Percentiles rank a stretch among this genome's conserved stretches.
These are phyloP conservation scores for Channa argus DNA, from an alignment of 2,113 vertebrate species.

Conservation along the genomic window DNA sequence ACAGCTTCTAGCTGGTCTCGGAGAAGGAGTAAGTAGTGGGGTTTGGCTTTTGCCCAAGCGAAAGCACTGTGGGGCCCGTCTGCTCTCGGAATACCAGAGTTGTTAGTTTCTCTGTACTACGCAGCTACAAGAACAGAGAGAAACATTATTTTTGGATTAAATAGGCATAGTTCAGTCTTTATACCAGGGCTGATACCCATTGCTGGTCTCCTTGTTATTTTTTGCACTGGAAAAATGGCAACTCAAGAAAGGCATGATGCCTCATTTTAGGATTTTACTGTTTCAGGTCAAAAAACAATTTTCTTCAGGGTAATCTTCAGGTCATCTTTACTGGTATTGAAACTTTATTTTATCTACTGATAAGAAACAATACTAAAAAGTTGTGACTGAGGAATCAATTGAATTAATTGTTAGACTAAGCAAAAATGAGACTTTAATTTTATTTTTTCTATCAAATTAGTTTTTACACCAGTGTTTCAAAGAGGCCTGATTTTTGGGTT, in stretches of 20 bases:
- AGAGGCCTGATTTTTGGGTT: no score
- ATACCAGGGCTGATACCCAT: slow-evolving; percentile 11
- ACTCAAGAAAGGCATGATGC: not conserved
- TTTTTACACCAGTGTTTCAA: no score
- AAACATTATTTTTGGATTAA: slow-evolving; percentile 19
- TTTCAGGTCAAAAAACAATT: not conserved
- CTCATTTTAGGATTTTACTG: not conserved
- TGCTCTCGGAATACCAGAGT: slow-evolving; percentile 42
- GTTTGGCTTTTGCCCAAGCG: slow-evolving; percentile 35
- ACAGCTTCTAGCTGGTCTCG: slow-evolving; percentile 4
- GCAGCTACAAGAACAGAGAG: slow-evolving; percentile 18
- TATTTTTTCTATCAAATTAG: no score
- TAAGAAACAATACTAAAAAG: no score
- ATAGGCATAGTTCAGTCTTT: slow-evolving; percentile 46
- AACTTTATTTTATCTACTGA: no score
- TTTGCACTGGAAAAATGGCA: no score
- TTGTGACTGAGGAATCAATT: no score
- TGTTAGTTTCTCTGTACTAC: not conserved
- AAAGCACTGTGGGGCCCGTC: slow-evolving; percentile 39
- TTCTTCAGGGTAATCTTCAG: no score
- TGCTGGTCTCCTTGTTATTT: not conserved
- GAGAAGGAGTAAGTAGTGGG: slow-evolving; percentile 3
- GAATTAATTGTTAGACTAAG: no score
- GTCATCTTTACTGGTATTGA: no score
- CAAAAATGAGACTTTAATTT: no score